Conservation (phyloP, 2,888 invertebrate genomes). For the Cerastis rubricosa region DNA sequence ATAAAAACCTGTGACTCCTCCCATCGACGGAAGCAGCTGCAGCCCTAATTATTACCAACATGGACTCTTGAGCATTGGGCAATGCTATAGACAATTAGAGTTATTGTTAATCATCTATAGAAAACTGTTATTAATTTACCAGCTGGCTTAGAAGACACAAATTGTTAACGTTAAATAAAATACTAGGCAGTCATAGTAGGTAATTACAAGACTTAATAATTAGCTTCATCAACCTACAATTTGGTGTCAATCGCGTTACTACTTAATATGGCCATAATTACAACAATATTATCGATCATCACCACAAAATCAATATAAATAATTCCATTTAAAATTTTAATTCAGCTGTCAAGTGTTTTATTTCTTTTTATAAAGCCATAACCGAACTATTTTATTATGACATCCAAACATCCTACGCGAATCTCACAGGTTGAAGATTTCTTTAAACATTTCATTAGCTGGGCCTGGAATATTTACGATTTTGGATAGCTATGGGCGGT, state of each 20-base stretch:
- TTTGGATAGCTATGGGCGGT: slow-evolving; percentile 81
- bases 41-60: slow-evolving; percentile 87
- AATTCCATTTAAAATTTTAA: slow-evolving; percentile 54
- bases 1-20: slow-evolving; percentile 85
- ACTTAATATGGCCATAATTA: slow-evolving; percentile 38
- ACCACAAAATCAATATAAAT: slow-evolving; percentile 40
- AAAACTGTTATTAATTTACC: slow-evolving; percentile 74
- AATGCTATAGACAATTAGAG: slow-evolving; percentile 75
- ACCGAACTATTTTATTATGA: slow-evolving; percentile 78
- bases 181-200: slow-evolving; percentile 10
- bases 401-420: slow-evolving; percentile 79
- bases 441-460: slow-evolving; percentile 78
- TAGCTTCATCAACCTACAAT: slow-evolving; percentile 17
- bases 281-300: slow-evolving; percentile 33
- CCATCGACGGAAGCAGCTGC: slow-evolving; percentile 90
- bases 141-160: slow-evolving; percentile 70
- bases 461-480: slow-evolving; percentile 77
- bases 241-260: slow-evolving; percentile 18
- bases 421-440: slow-evolving; percentile 69
- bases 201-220: slow-evolving; percentile 27
- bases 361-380: slow-evolving; percentile 76
- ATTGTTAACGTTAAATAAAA: slow-evolving; percentile 40
- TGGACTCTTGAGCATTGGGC: slow-evolving; percentile 83
- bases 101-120: slow-evolving; percentile 73
- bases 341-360: slow-evolving; percentile 64